Base-by-base conservation (phyloP, 2,888 invertebrate genomes). In the Lepeophtheirus nordmannii region DNA sequence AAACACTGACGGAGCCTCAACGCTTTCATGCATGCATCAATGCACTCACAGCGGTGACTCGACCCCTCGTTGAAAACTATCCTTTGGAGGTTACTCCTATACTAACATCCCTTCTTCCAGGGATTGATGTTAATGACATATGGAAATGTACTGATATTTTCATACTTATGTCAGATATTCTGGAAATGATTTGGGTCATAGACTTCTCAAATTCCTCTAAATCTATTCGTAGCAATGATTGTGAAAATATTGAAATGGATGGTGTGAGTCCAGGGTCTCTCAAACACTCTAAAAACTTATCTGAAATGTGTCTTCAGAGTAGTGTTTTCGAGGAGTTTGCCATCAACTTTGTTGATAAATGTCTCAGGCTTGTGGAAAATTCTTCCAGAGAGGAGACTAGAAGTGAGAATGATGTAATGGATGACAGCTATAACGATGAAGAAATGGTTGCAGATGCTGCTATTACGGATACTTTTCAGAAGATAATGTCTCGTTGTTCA, bases 361-460 rank as follows among this genome's bases (percentile, higher is more conserved):
- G 65, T 38, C 39, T 65, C 20, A 58, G 57, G 9, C 38, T 65
- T n/a, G 23, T 65, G 1, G 65, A 65, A 38, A 65, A 65, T 38
- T 38, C 65, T n/a, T 57, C 56, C 1, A 46, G 57, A 23, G 39
- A 39, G 17, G 38, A 62, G 20, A 62, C 41, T 9, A 38, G 62
- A 10, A 37, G 40, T 39, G 62, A 62, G 14, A 41, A 20, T 23
- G 65, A 57, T 38, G 57, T 22, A 17, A 65, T 39, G 56, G 65
- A 65, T 23, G 65, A 65, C 17, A 22, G 23, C 20, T 57, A 57
- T 20, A 65, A 65, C 39, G 65, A 65, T 20, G 65, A 65, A 38
- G 65, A 65, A 37, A 53, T 65, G 10, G 65, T 57, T 8, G 65
- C 58, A 22, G 65, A 65, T 65, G 58, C 58, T 58, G 65, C 65